Percentiles rank a stretch among this genome's conserved stretches.
Conservation (phyloP, 2,113 vertebrate species). For the Ciconia boyciana region DNA sequence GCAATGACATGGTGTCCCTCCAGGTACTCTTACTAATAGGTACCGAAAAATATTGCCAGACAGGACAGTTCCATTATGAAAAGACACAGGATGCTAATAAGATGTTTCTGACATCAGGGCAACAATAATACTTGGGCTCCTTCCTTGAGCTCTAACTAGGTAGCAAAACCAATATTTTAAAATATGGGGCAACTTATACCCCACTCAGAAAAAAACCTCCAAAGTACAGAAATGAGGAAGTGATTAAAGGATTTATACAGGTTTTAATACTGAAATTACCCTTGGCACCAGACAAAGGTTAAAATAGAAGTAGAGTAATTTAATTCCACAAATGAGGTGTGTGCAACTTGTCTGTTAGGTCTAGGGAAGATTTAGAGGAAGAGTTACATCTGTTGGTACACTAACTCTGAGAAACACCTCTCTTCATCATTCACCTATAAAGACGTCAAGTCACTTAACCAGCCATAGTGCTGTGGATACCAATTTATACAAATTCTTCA, state of each 20-base stretch:
- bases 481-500: neutral
- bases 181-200: neutral
- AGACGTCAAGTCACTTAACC: neutral
- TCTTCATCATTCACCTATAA: neutral
- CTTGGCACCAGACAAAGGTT: neutral
- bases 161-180: neutral
- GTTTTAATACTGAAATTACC: neutral
- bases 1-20: neutral
- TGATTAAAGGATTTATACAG: neutral
- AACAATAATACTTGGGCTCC: neutral
- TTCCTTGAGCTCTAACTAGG: neutral
- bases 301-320: neutral
- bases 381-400: neutral
- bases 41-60: neutral
- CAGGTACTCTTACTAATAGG: neutral
- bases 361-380: neutral
- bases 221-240: neutral
- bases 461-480: neutral
- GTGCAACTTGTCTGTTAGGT: neutral
- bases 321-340: neutral
- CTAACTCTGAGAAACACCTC: neutral
- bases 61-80: neutral
- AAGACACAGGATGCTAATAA: neutral
- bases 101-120: neutral
- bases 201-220: neutral